phyloP scores from a whole-genome alignment of 2,888 invertebrate species.

The Hirtodrosophila trivittata region DNA sequence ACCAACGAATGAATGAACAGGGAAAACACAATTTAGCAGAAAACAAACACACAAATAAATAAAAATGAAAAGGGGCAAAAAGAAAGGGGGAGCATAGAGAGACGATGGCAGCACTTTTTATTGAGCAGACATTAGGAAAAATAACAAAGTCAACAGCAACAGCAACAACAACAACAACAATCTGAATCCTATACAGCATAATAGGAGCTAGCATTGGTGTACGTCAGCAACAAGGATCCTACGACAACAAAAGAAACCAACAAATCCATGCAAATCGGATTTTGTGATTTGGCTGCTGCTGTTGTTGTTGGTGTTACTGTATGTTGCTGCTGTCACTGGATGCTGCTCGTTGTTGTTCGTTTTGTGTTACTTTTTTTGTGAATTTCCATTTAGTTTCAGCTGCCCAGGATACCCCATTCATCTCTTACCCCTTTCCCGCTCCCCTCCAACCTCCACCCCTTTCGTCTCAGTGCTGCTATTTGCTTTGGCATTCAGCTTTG shows the following conservation, averaged over 20 bases:
- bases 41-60: constrained; percentile 71
- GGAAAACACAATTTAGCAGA: constrained; percentile 80
- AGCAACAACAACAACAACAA: constrained; percentile 41
- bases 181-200: constrained; percentile 48
- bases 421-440: constrained; percentile 2
- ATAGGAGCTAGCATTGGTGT: constrained; percentile 56
- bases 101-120: constrained; percentile 66
- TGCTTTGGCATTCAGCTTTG: constrained; percentile 80
- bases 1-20: constrained; percentile 79
- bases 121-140: constrained; percentile 80
- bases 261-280: constrained; percentile 83
- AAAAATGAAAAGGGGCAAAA: constrained; percentile 45
- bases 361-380: constrained; percentile 48
- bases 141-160: constrained; percentile 76
- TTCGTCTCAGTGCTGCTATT: constrained; percentile 65
- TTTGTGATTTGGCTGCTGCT: constrained; percentile 76
- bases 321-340: constrained; percentile 35
- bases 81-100: constrained; percentile 34
- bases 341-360: constrained; percentile 39
- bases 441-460: background rate
- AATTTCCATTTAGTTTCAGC: constrained; percentile 75
- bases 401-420: constrained; percentile 43
- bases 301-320: constrained; percentile 28
- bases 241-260: constrained; percentile 74
- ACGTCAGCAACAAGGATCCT: constrained; percentile 67